Percentiles rank a stretch among this genome's conserved stretches.
These are phyloP conservation scores for Pharmacophagus antenor DNA, from an alignment of 2,888 invertebrate genomes.

Conservation along the genomic window DNA sequence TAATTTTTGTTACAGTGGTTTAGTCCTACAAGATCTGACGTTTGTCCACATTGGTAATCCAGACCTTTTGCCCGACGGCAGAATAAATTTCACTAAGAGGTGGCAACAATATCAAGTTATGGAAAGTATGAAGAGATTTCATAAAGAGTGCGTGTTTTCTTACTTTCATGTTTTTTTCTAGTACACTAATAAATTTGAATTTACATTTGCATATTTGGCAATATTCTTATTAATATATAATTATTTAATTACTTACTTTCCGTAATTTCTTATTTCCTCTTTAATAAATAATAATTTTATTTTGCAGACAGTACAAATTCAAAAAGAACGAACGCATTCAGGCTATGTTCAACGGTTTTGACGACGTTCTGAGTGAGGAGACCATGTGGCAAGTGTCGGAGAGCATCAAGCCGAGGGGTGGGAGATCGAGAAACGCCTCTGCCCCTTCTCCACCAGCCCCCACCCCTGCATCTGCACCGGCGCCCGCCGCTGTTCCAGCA, in stretches of 20 bases:
- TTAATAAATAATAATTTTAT: not conserved
- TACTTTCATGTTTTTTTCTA: constrained; percentile 5
- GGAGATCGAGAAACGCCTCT: constrained; percentile 69
- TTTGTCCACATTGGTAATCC: constrained; percentile 99
- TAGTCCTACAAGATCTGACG: constrained; percentile 98
- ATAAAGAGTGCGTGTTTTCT: constrained; percentile 89
- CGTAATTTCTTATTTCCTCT: no score
- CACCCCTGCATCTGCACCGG: constrained; percentile 37
- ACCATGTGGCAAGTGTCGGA: constrained; percentile 99
- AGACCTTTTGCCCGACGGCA: constrained; percentile 91
- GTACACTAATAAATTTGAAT: no score
- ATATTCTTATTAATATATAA: not conserved
- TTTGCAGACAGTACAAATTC: constrained; percentile 91
- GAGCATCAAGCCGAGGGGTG: constrained; percentile 94
- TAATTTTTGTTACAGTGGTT: constrained; percentile 85
- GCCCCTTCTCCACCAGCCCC: constrained; percentile 42
- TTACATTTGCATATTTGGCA: not conserved
- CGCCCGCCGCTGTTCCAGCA: constrained; percentile 38
- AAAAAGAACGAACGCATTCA: constrained; percentile 96
- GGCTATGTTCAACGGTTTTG: constrained; percentile 97
- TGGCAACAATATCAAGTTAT: constrained; percentile 99
- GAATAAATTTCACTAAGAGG: constrained; percentile 97
- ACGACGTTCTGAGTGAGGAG: constrained; percentile 97
- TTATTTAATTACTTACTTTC: no score
- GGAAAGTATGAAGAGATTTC: constrained; percentile 98